Percentiles rank a stretch among this genome's conserved stretches.
These are phyloP conservation scores for Gonioctena quinquepunctata DNA, from an alignment of 1,140 invertebrate genomes.

Conservation along the genomic window DNA sequence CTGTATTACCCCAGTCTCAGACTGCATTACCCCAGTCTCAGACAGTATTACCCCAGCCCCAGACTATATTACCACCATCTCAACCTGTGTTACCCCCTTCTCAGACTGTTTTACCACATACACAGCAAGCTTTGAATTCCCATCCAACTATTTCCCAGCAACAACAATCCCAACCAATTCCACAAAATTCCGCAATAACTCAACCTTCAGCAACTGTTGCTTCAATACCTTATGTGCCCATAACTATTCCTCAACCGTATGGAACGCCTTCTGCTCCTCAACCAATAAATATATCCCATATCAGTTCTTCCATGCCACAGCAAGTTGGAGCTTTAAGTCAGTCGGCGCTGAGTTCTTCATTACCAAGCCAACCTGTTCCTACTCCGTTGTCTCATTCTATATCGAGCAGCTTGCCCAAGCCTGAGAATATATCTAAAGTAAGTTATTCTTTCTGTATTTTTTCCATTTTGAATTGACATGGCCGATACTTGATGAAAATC, in stretches of 20 bases:
- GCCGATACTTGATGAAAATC: too few species aligned
- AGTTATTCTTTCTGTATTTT: too few species aligned
- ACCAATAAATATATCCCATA: neutral
- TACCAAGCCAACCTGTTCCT: conserved; percentile 11
- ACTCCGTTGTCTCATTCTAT: conserved; percentile 13
- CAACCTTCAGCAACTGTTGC: neutral
- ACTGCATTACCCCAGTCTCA: conserved; percentile 1
- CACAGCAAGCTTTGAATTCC: neutral
- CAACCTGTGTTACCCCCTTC: neutral
- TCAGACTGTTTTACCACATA: neutral
- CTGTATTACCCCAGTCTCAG: neutral
- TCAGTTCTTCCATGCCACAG: conserved; percentile 15
- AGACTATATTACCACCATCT: conserved; percentile 1
- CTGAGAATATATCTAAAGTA: neutral
- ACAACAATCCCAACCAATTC: neutral
- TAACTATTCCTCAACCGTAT: conserved; percentile 14
- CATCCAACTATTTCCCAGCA: conserved; percentile 1
- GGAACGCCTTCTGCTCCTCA: neutral
- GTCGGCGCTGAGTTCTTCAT: conserved; percentile 3
- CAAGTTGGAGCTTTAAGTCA: neutral
- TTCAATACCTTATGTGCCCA: neutral
- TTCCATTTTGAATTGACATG: too few species aligned
- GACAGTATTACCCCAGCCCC: conserved; percentile 1
- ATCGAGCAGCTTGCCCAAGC: neutral
- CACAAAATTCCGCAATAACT: neutral